Evolutionary conservation across 92 coral and sea anemone species (phyloP).

Genomic region (Epizoanthus ramosus): DNA sequence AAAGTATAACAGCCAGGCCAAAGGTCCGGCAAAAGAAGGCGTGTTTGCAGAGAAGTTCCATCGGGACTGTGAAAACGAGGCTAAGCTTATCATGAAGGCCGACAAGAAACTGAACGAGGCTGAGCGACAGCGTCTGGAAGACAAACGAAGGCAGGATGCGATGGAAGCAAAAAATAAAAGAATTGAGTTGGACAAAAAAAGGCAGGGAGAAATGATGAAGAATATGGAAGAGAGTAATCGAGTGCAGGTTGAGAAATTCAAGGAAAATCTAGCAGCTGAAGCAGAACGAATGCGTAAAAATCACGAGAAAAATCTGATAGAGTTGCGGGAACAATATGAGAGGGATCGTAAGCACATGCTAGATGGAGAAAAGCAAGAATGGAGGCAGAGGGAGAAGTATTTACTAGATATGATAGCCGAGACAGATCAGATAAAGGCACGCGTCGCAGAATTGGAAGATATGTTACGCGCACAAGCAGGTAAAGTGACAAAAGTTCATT

Average conservation of each 20-base stretch:
- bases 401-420: background rate
- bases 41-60: conserved; percentile 8
- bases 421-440: background rate
- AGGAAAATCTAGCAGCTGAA: background rate
- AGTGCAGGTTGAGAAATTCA: background rate
- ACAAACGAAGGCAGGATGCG: background rate
- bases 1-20: background rate
- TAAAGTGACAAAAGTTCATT: background rate
- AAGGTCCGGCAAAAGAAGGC: background rate
- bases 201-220: background rate
- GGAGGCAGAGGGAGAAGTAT: background rate
- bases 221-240: background rate
- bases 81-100: conserved; percentile 5
- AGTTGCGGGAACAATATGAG: background rate
- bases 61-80: conserved; percentile 6
- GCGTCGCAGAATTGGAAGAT: background rate
- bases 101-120: conserved; percentile 8
- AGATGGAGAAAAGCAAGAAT: background rate
- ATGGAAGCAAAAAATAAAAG: background rate
- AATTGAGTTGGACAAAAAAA: background rate
- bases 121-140: background rate
- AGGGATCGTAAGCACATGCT: background rate
- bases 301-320: background rate
- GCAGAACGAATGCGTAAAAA: background rate
- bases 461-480: background rate